phyloP scores from a whole-genome alignment of 2,888 invertebrate species.

The Alentia gelatinosa region DNA sequence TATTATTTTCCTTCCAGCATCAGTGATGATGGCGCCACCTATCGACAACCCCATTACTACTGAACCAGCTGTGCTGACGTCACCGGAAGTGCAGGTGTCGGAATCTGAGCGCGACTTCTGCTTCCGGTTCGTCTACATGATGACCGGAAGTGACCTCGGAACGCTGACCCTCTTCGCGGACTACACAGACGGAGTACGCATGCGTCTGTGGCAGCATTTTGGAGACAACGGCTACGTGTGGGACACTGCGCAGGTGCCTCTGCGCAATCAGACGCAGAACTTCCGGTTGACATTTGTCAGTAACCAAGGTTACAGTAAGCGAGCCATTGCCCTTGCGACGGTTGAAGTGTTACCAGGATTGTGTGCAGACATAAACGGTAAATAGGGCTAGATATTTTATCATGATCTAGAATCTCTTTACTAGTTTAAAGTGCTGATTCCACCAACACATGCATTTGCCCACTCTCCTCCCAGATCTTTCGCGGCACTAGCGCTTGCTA shows the following conservation, averaged over 20 bases:
- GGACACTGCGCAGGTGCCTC: background rate
- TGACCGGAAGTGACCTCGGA: constrained; percentile 5
- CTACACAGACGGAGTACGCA: background rate
- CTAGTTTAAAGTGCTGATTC: too few relatives aligned
- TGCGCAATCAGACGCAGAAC: background rate
- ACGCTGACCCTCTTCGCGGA: background rate
- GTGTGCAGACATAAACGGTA: too few relatives aligned
- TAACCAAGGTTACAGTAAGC: background rate
- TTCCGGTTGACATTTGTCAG: constrained; percentile 6
- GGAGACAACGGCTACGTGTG: constrained; percentile 8
- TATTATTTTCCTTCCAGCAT: background rate
- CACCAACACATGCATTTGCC: too few relatives aligned
- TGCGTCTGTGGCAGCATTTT: background rate
- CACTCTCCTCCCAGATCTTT: too few relatives aligned
- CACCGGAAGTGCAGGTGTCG: background rate
- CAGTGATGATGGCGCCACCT: background rate
- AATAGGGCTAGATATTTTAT: too few relatives aligned
- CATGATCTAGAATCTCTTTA: too few relatives aligned
- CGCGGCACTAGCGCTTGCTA: too few relatives aligned
- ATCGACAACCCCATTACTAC: background rate
- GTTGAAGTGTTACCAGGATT: too few relatives aligned
- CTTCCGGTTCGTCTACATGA: background rate
- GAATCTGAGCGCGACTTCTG: background rate
- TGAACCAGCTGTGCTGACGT: background rate
- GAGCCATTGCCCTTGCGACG: background rate